Evolutionary conservation across 35 echinoderm and acorn worm genomes (phyloP), one percentile per base, ranked within the genome.

Genomic region (Lytechinus pictus): DNA sequence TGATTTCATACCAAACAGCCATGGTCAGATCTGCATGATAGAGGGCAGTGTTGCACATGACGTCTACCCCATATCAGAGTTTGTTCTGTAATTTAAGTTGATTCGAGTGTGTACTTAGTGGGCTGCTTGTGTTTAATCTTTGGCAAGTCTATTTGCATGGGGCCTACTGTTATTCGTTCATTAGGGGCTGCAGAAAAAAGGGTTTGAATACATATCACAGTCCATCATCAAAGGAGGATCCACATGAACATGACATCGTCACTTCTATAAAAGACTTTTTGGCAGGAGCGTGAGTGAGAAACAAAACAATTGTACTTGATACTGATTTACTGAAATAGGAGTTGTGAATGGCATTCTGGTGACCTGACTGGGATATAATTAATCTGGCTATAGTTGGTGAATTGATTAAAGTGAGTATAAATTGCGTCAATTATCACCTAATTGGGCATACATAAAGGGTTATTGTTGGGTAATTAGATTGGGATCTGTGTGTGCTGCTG

Each of bases 101-200:
- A 52, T 52, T 90, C 28, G 52, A 90, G 28, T 90, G 88, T 90
- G 88, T 90, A 54, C 52, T 90, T 90, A 52, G 88, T 90, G 28
- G 88, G 88, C 29, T 90, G 88, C 88, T 54, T 90, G 88, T 90
- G 52, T 90, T 90, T 90, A 90, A 90, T 90, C 88, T 44, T 90
- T 90, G 88, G 52, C 88, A 90, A 51, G 88, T 54, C 88, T 90
- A 27, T 90, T 90, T 90, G 88, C 88, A 44, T 1, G 10, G 28
- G 52, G 88, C 29, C 66, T 79, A 79, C 66, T 79, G 66, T 79
- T 79, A 79, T 79, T 79, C n/a, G 66, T 79, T 79, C 66, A 79
- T 79, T 79, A 79, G 19, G 66, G 66, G 66, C 66, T 79, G 66
- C n/a, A 79, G 66, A 79, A n/a, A 79, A n/a, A 71, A 79, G 66